phyloP scores from a whole-genome alignment of 2,888 invertebrate species.

The Coelinius sp. region DNA sequence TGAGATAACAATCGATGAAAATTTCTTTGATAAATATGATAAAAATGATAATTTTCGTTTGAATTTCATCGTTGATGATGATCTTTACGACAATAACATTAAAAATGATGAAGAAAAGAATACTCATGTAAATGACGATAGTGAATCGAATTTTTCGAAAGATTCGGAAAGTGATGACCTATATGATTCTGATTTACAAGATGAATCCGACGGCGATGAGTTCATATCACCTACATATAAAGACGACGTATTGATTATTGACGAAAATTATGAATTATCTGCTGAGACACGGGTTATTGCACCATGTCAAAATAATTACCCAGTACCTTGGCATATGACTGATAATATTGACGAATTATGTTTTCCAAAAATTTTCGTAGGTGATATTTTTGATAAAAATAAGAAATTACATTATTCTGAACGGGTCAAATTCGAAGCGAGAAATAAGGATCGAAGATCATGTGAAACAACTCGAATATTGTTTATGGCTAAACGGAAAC shows the following conservation, averaged over 20 bases:
- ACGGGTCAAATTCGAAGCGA: constrained; percentile 41
- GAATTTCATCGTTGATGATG: constrained; percentile 35
- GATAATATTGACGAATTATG: constrained; percentile 50
- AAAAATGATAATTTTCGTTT: constrained; percentile 9
- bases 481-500: constrained; percentile 46
- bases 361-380: constrained; percentile 53
- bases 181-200: not conserved
- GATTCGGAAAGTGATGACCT: not conserved
- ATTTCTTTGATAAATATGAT: too few relatives aligned
- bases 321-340: too few relatives aligned
- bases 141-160: constrained; percentile 16
- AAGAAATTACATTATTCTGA: constrained; percentile 26
- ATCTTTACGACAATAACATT: constrained; percentile 45
- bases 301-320: too few relatives aligned
- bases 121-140: too few relatives aligned
- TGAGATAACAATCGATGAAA: constrained; percentile 31
- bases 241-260: constrained; percentile 48
- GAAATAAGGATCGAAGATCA: constrained; percentile 37
- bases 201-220: not conserved
- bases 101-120: constrained; percentile 63
- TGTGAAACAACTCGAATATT: constrained; percentile 35
- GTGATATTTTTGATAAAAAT: constrained; percentile 33
- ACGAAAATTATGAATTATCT: too few relatives aligned
- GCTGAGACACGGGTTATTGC: too few relatives aligned
- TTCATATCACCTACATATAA: constrained; percentile 17